A percentile compares a stretch with the other conserved stretches of the same genome.
phyloP scores from a whole-genome alignment of 2,797 vertebrate species.

The Malurus splendens region DNA sequence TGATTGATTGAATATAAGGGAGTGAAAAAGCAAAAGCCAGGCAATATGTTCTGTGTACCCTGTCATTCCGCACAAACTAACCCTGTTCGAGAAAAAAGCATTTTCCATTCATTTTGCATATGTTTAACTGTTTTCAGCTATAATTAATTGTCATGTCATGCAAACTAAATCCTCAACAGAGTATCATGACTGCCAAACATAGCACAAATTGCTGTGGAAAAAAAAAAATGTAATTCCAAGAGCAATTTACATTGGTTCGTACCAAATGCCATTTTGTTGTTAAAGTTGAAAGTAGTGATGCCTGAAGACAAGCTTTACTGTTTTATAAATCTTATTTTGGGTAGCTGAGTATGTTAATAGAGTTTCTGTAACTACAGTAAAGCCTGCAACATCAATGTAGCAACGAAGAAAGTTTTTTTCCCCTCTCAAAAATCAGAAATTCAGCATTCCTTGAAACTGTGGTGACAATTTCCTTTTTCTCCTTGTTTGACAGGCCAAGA shows the following conservation, averaged over 20 bases:
- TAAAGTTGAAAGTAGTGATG: not conserved
- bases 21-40: conserved; percentile 49
- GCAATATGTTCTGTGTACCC: conserved; percentile 74
- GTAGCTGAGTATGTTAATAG: not conserved
- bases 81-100: conserved; percentile 61
- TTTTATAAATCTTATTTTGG: not conserved
- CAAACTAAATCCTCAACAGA: conserved; percentile 71
- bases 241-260: conserved; percentile 21
- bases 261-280: conserved; percentile 16
- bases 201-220: conserved; percentile 19
- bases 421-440: not conserved
- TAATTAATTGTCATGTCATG: conserved; percentile 75
- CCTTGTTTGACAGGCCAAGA: conserved; percentile 74
- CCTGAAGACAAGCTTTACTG: conserved; percentile 25
- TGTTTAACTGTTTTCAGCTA: conserved; percentile 73
- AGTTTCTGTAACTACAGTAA: conserved; percentile 9
- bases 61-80: conserved; percentile 76
- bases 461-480: conserved; percentile 24
- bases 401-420: not conserved
- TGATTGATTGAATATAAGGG: conserved; percentile 51
- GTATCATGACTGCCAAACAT: conserved; percentile 46
- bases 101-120: conserved; percentile 72
- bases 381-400: conserved; percentile 1
- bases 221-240: conserved; percentile 19
- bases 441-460: not conserved